Evolutionary conservation across 1,140 invertebrate genomes (phyloP).

Genomic region (Drosophila burlai): DNA sequence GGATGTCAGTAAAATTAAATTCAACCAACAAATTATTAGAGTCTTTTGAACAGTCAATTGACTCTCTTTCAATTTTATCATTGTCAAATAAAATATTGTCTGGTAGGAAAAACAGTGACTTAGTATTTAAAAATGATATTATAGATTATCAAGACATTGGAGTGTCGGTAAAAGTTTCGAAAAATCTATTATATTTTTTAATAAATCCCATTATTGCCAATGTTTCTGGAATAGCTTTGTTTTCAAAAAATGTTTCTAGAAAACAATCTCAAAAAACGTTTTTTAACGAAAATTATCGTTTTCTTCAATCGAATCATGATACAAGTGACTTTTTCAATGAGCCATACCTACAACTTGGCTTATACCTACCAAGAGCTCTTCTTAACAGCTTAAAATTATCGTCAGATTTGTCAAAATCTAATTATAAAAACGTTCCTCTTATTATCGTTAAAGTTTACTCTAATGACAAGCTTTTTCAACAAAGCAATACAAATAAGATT

Average conservation of each 20-base stretch:
- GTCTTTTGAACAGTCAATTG: constrained; percentile 85
- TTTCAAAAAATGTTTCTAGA: constrained; percentile 30
- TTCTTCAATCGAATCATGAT: constrained; percentile 85
- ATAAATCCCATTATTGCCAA: constrained; percentile 86
- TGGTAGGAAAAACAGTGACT: neutral
- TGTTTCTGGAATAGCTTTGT: constrained; percentile 87
- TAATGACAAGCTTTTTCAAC: constrained; percentile 87
- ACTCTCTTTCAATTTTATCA: constrained; percentile 46
- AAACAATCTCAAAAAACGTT: constrained; percentile 62
- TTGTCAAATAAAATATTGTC: constrained; percentile 3
- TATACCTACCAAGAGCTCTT: constrained; percentile 86
- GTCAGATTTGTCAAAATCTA: constrained; percentile 43
- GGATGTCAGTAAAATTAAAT: constrained; percentile 86
- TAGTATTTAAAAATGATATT: constrained; percentile 30
- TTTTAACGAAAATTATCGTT: constrained; percentile 84
- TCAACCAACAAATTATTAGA: constrained; percentile 87
- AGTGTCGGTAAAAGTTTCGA: constrained; percentile 70
- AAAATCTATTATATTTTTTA: constrained; percentile 86
- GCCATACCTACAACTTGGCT: constrained; percentile 86
- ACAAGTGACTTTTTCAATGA: constrained; percentile 85
- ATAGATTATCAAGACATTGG: constrained; percentile 66
- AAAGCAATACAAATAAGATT: constrained; percentile 13
- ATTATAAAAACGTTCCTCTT: constrained; percentile 7
- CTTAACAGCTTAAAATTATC: constrained; percentile 74
- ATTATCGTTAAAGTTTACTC: constrained; percentile 86